These are phyloP conservation scores for Phalacrocorax carbo DNA, from an alignment of 2,113 vertebrate genomes.

Conservation along the genomic window DNA sequence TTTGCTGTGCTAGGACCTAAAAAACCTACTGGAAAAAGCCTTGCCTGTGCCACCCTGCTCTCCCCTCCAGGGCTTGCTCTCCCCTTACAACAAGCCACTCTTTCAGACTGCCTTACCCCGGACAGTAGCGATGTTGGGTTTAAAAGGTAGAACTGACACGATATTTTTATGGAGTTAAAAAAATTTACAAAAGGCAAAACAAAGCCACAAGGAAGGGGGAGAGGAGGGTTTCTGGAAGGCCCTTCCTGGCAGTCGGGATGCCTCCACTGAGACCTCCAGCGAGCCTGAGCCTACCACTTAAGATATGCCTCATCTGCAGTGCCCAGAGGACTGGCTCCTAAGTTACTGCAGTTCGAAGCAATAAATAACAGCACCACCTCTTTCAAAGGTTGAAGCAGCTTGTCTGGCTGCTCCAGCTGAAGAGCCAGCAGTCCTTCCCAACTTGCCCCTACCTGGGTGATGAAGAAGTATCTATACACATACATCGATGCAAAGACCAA, in stretches of 20 bases:
- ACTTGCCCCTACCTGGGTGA: constrained; percentile 79
- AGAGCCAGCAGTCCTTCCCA: not conserved
- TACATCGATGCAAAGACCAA: constrained; percentile 90
- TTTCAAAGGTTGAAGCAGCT: not conserved
- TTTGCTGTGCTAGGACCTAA: not conserved
- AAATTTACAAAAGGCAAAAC: not conserved
- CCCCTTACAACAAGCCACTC: not conserved
- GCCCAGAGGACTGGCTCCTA: not conserved
- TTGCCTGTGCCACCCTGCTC: not conserved
- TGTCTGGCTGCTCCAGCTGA: not conserved
- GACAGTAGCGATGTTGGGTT: not conserved
- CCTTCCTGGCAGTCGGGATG: not conserved
- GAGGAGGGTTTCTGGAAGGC: not conserved
- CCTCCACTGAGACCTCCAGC: too few species aligned
- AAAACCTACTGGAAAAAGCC: not conserved
- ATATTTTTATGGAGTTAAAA: not conserved
- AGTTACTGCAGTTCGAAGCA: not conserved
- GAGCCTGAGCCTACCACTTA: not conserved
- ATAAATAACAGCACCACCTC: not conserved
- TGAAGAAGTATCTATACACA: constrained; percentile 92
- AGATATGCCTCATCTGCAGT: not conserved
- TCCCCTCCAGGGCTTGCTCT: not conserved
- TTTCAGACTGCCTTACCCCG: not conserved
- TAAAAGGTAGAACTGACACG: not conserved
- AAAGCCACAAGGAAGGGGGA: not conserved